These are phyloP conservation scores for Intellagama lesueurii DNA, from an alignment of 2,797 vertebrate genomes.

Conservation along the genomic window DNA sequence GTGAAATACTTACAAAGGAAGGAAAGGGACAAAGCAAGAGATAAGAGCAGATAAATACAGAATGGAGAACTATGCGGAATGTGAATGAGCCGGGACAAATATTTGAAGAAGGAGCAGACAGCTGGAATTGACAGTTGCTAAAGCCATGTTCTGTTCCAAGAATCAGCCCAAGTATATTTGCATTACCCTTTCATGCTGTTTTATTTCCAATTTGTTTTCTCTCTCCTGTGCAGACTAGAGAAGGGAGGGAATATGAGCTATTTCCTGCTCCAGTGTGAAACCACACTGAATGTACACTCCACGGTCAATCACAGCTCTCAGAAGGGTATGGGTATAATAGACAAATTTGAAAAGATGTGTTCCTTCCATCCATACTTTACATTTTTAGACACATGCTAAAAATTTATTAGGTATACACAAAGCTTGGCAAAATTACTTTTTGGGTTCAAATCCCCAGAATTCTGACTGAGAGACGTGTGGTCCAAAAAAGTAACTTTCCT, in stretches of 20 bases:
- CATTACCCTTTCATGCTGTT: background rate
- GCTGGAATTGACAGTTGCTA: conserved; percentile 6
- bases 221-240: background rate
- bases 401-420: too few relatives aligned
- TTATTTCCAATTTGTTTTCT: background rate
- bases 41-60: conserved; percentile 14
- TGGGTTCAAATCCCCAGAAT: too few relatives aligned
- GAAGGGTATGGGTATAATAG: background rate
- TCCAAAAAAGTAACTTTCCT: too few relatives aligned
- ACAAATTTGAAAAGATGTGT: too few relatives aligned
- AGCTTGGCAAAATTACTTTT: too few relatives aligned
- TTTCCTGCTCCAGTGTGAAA: background rate
- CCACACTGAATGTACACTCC: background rate
- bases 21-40: conserved; percentile 17
- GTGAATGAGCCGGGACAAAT: conserved; percentile 22
- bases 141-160: background rate
- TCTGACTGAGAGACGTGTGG: too few relatives aligned
- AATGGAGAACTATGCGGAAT: conserved; percentile 9
- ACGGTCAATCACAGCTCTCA: background rate
- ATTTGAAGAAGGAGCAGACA: conserved; percentile 27
- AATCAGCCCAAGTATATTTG: conserved; percentile 18
- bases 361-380: too few relatives aligned
- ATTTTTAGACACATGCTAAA: too few relatives aligned
- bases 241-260: background rate
- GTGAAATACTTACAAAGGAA: conserved; percentile 23